Base-by-base conservation (phyloP, 2,888 invertebrate genomes). In the Amiota mariae region DNA sequence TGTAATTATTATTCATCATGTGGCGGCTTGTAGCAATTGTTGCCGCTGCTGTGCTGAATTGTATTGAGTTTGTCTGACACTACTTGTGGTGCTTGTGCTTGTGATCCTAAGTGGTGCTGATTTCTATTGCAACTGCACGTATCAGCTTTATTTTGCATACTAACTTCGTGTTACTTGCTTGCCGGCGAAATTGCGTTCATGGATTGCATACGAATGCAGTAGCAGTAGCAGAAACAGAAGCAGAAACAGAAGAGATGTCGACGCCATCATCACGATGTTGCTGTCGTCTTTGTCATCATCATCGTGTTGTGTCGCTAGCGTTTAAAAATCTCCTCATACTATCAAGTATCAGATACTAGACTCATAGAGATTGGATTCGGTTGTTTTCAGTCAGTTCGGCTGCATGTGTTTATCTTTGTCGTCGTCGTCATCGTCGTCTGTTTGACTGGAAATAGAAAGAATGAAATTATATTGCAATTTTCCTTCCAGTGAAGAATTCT, bases 111-210 rank as follows among this genome's bases (percentile, higher is more conserved):
- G 36, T 36, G 36, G 36, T 36, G 36, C 36, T 6, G 36, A 36
- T 36, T 36, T 36, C n/a, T n/a, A 54, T 12, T 54, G 54, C 80
- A 83, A 82, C 83, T 86, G 85, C 87, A 87, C 86, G 87, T 86
- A 85, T 81, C 85, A 78, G 82, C 80, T 81, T 84, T 87, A 85
- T 86, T 86, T 87, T 85, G 82, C 85, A 85, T 87, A 87, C 87
- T 86, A 54, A 84, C 47, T 71, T 82, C 77, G 80, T 75, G 81
- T 77, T 82, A 79, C 48, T 20, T 63, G 24, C 63, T 76, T 80
- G 82, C 86, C 86, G 86, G 87, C 87, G 85, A 82, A 82, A 79
- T 79, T 81, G 76, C 73, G 73, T 78, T 74, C 36, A 63, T 63
- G 63, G 36, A 77, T 79, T 78, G 78, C 79, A 79, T 78, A 71